Evolutionary conservation across 2,888 invertebrate species (phyloP).

Genomic region (Andrena minutula): DNA sequence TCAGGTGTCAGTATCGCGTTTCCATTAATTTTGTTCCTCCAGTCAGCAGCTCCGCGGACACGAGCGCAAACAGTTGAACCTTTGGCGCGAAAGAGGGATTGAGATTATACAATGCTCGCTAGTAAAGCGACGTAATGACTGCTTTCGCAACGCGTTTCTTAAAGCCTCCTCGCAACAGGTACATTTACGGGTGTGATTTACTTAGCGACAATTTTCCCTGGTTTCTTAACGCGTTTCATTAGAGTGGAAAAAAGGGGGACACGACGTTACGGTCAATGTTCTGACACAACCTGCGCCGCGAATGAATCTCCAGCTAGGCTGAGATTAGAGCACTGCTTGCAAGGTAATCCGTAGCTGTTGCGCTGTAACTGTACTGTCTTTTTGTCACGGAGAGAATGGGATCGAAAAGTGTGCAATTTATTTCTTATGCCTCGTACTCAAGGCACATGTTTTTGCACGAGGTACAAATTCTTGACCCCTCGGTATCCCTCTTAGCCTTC

Average conservation of each 20-base stretch:
- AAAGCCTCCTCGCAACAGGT: conserved; percentile 42
- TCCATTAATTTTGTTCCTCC: not conserved
- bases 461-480: not conserved
- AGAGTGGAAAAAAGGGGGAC: conserved; percentile 36
- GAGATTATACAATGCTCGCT: conserved; percentile 47
- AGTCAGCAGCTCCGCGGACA: not conserved
- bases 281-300: conserved; percentile 5
- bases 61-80: not conserved
- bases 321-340: conserved; percentile 27
- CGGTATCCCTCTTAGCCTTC: not conserved
- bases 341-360: conserved; percentile 10
- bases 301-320: not conserved
- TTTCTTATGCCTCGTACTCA: not conserved
- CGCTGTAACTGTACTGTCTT: conserved; percentile 41
- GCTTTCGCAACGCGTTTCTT: conserved; percentile 48
- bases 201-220: conserved; percentile 62
- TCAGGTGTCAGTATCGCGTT: not conserved
- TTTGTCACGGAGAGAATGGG: conserved; percentile 27
- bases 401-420: conserved; percentile 20
- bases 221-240: conserved; percentile 60
- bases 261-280: conserved; percentile 56
- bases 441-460: not conserved
- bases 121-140: conserved; percentile 32
- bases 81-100: conserved; percentile 30
- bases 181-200: conserved; percentile 48